Conservation (phyloP, 2,113 vertebrate genomes). For the Dromiciops gliroides region DNA sequence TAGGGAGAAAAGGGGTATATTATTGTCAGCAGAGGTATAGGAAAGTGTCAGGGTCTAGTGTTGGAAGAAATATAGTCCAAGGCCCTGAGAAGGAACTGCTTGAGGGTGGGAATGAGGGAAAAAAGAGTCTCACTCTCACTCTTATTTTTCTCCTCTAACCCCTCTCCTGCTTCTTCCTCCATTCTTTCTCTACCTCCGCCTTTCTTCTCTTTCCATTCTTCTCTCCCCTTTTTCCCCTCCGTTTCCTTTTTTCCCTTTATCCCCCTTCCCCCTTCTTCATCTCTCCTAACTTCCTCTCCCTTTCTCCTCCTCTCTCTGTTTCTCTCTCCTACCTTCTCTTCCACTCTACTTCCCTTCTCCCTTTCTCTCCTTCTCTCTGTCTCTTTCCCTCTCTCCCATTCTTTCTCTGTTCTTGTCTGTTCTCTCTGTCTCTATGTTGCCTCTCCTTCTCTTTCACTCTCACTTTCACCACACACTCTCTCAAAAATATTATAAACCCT, state of each 20-base stretch:
- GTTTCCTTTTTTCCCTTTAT: neutral
- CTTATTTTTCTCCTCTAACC: neutral
- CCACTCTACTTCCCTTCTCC: neutral
- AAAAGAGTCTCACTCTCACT: neutral
- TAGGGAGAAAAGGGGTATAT: neutral
- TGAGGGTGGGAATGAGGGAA: neutral
- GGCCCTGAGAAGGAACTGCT: neutral
- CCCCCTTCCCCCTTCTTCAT: neutral
- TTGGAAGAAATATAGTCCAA: neutral
- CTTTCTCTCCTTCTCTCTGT: neutral
- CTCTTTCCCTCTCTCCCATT: too few relatives aligned
- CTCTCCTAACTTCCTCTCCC: neutral
- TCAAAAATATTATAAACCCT: too few relatives aligned
- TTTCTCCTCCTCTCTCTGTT: neutral
- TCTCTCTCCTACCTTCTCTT: rapidly evolving
- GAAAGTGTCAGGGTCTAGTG: neutral
- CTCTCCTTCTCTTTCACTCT: too few relatives aligned
- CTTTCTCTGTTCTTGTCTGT: too few relatives aligned
- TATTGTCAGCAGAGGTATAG: neutral
- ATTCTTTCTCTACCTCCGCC: too few relatives aligned
- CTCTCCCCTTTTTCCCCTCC: neutral
- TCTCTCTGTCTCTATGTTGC: too few relatives aligned
- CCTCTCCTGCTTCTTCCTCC: neutral
- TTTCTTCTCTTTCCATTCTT: too few relatives aligned
- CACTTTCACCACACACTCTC: too few relatives aligned